These are phyloP conservation scores for Osmoderma eremita DNA, from an alignment of 2,888 invertebrate genomes.

Conservation along the genomic window DNA sequence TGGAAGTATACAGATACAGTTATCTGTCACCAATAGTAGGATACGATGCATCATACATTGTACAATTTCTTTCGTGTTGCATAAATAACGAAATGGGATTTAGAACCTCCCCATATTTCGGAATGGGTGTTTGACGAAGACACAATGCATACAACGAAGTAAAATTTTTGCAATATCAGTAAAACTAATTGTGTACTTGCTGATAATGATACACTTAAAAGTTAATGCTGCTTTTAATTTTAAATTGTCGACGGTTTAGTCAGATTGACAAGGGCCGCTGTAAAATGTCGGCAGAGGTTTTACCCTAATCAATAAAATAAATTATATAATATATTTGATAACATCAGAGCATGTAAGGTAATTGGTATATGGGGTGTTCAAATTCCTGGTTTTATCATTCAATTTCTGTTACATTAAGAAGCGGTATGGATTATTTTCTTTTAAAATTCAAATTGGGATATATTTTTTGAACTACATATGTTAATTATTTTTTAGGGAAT, in stretches of 20 bases:
- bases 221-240: conserved; percentile 59
- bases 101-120: conserved; percentile 14
- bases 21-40: conserved; percentile 19
- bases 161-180: conserved; percentile 56
- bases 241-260: conserved; percentile 55
- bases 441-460: conserved; percentile 11
- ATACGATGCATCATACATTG: conserved; percentile 19
- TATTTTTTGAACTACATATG: neutral
- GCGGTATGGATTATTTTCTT: neutral
- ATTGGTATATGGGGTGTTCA: conserved; percentile 43
- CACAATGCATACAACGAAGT: conserved; percentile 3
- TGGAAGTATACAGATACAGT: conserved; percentile 27
- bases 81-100: conserved; percentile 8
- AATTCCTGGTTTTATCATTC: conserved; percentile 29
- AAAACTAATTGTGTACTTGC: conserved; percentile 57
- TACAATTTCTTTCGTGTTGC: conserved; percentile 21
- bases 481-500: conserved; percentile 7
- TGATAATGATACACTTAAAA: conserved; percentile 54
- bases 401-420: conserved; percentile 2
- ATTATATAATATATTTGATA: conserved; percentile 32
- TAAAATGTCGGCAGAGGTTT: conserved; percentile 42
- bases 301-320: conserved; percentile 41
- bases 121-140: conserved; percentile 16
- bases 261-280: conserved; percentile 54
- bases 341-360: conserved; percentile 42